These are phyloP conservation scores for Belonocnema kinseyi DNA, from an alignment of 1,140 invertebrate genomes.

Conservation along the genomic window DNA sequence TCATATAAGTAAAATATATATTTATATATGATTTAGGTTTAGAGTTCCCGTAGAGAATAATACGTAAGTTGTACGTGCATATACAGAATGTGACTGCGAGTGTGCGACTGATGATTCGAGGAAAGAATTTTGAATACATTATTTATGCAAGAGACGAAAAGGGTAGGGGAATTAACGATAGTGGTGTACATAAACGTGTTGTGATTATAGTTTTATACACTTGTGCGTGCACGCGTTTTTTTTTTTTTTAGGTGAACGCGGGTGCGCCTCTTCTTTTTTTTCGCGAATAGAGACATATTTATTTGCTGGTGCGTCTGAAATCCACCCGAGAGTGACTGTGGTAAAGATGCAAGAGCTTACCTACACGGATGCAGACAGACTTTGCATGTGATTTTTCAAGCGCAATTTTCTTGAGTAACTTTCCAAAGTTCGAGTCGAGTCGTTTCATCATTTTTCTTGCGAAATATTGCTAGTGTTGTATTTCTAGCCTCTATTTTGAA, in stretches of 20 bases:
- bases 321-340: conserved; percentile 44
- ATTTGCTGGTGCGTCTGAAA: conserved; percentile 58
- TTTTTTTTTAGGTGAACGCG: not conserved
- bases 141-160: conserved; percentile 27
- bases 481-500: conserved; percentile 18
- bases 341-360: no score
- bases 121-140: conserved; percentile 32
- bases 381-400: conserved; percentile 17
- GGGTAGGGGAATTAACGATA: conserved; percentile 8
- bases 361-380: conserved; percentile 5
- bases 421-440: not conserved
- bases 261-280: conserved; percentile 24
- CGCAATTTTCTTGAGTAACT: conserved; percentile 17
- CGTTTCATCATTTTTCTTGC: no score
- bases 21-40: conserved; percentile 72
- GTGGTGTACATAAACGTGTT: conserved; percentile 55
- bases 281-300: conserved; percentile 55
- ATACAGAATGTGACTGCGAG: conserved; percentile 31
- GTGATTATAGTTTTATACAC: conserved; percentile 51
- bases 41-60: conserved; percentile 66
- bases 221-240: conserved; percentile 31
- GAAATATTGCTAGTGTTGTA: no score
- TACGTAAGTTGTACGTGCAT: conserved; percentile 61
- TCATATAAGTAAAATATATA: conserved; percentile 76
- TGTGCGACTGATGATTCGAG: not conserved